A percentile compares a stretch with the other conserved stretches of the same genome.
phyloP scores from a whole-genome alignment of 2,797 vertebrate genomes.

The Parauchenoglanis punctatus region DNA sequence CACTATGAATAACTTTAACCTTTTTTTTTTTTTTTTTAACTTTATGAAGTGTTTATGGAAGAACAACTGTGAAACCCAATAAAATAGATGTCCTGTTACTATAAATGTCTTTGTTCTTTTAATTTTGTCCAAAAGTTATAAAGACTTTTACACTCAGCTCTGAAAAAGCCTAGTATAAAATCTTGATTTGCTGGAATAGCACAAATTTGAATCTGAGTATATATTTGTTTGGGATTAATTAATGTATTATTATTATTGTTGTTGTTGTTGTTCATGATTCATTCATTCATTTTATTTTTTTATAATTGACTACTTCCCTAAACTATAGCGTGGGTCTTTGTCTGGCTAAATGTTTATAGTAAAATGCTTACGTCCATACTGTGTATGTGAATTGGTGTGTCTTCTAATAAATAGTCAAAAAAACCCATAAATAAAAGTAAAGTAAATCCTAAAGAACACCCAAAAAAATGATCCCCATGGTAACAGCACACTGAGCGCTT shows the following conservation, averaged over 20 bases:
- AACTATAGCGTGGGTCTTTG: constrained; percentile 64
- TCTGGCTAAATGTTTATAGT: constrained; percentile 55
- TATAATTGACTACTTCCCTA: constrained; percentile 59
- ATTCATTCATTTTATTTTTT: background rate
- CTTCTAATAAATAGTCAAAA: constrained; percentile 40
- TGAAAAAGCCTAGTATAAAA: background rate
- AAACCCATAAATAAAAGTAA: constrained; percentile 48
- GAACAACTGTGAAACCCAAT: background rate
- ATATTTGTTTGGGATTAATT: background rate
- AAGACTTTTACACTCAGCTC: background rate
- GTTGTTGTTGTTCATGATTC: background rate
- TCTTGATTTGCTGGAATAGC: background rate
- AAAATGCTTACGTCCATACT: background rate
- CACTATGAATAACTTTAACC: background rate
- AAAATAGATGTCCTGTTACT: background rate
- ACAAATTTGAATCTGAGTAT: background rate
- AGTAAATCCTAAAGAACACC: constrained; percentile 14
- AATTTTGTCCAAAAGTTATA: background rate
- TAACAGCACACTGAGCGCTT: constrained; percentile 38
- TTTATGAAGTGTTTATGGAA: constrained; percentile 3
- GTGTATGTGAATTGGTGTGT: constrained; percentile 51
- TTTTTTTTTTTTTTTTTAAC: background rate
- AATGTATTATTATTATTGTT: background rate
- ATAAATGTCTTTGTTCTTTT: background rate
- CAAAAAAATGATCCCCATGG: constrained; percentile 42